Percentiles rank a stretch among this genome's conserved stretches.
Evolutionary conservation across 2,888 invertebrate genomes (phyloP).

Genomic region (Tetheella fluctuosa): DNA sequence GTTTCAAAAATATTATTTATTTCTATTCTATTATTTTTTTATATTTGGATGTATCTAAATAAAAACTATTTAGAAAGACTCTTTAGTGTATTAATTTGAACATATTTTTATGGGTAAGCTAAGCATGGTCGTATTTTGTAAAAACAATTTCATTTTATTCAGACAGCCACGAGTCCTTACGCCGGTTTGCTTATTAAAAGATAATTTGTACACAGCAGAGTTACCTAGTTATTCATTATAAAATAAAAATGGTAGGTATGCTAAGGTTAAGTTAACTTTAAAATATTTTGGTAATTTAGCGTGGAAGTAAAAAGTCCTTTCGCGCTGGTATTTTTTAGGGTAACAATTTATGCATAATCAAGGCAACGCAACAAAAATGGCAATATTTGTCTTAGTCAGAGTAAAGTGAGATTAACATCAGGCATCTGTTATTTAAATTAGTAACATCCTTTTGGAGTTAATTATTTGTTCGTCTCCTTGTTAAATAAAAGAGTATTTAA

Average conservation of each 20-base stretch:
- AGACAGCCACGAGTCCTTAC: neutral
- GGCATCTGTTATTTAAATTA: conserved; percentile 24
- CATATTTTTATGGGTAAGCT: neutral
- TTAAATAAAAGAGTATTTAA: too few relatives aligned
- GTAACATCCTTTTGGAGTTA: conserved; percentile 17
- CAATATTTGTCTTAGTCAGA: conserved; percentile 25
- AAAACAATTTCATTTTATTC: neutral
- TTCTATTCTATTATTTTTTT: too few relatives aligned
- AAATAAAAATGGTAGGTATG: neutral
- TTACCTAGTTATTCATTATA: neutral
- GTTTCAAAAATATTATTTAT: too few relatives aligned
- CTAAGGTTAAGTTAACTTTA: neutral
- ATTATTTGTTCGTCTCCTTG: neutral
- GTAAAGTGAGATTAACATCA: conserved; percentile 20
- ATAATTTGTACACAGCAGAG: neutral
- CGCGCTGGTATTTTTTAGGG: conserved; percentile 19
- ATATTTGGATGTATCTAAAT: too few relatives aligned
- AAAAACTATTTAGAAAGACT: too few relatives aligned
- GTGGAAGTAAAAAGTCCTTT: conserved; percentile 22
- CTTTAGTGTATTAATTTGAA: too few relatives aligned
- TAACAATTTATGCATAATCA: conserved; percentile 27
- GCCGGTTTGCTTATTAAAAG: neutral
- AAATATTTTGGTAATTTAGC: conserved; percentile 19
- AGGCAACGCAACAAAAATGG: conserved; percentile 26
- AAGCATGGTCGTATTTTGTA: too few relatives aligned